Percentiles rank a stretch among this genome's conserved stretches.
These are phyloP conservation scores for Patella pellucida DNA, from an alignment of 2,888 invertebrate species.

Conservation along the genomic window DNA sequence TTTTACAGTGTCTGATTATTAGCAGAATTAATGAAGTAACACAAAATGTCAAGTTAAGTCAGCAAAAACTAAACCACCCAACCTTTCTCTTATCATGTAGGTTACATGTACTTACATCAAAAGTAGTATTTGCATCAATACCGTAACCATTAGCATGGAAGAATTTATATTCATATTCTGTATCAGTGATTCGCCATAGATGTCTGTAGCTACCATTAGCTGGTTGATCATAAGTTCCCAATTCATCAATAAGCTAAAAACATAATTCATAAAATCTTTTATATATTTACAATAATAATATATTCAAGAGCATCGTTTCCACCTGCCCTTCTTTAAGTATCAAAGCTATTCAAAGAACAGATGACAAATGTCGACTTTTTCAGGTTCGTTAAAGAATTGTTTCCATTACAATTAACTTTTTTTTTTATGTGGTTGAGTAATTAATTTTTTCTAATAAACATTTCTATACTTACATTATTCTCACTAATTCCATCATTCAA, in stretches of 20 bases:
- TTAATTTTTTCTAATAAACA: too few relatives aligned
- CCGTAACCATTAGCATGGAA: slow-evolving; percentile 89
- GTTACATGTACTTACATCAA: slow-evolving; percentile 80
- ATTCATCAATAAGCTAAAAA: slow-evolving; percentile 66
- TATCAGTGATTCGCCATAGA: slow-evolving; percentile 65
- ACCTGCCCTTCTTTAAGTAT: not conserved
- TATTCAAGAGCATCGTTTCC: not conserved
- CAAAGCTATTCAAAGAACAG: not conserved
- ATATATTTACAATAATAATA: not conserved
- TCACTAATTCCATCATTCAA: slow-evolving; percentile 66
- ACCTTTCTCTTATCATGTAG: too few relatives aligned
- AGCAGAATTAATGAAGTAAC: too few relatives aligned
- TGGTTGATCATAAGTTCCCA: slow-evolving; percentile 66
- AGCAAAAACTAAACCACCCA: too few relatives aligned
- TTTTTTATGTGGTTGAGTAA: too few relatives aligned
- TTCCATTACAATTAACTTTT: too few relatives aligned
- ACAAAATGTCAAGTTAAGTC: too few relatives aligned
- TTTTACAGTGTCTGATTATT: too few relatives aligned
- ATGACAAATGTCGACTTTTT: too few relatives aligned
- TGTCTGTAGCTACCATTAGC: slow-evolving; percentile 65
- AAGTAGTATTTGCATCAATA: slow-evolving; percentile 93
- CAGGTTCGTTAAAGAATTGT: too few relatives aligned
- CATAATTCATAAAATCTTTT: not conserved
- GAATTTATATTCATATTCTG: slow-evolving; percentile 64
- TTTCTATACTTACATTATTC: slow-evolving; percentile 54